phyloP scores from a whole-genome alignment of 2,113 vertebrate genomes.

The Agapornis roseicollis region DNA sequence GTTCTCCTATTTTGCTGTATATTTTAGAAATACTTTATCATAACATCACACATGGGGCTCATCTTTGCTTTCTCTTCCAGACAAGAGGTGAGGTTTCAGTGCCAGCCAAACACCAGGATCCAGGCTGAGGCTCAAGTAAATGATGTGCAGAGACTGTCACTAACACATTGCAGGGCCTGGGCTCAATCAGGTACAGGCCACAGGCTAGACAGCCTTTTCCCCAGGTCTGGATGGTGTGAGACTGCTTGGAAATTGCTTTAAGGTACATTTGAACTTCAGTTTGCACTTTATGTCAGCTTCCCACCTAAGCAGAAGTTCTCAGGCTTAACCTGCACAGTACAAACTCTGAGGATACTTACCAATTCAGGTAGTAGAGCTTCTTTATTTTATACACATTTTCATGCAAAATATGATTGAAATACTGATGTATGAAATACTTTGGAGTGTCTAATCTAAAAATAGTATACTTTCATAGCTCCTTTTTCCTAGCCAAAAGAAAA shows the following conservation, averaged over 20 bases:
- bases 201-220: too few species aligned
- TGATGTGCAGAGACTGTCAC: neutral
- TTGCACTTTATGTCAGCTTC: neutral
- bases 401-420: neutral
- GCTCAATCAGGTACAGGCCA: neutral
- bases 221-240: too few species aligned
- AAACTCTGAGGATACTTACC: neutral
- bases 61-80: neutral
- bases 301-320: accelerated
- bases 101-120: neutral
- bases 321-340: neutral
- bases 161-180: accelerated
- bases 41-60: neutral
- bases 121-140: accelerated
- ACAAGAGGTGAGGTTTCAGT: neutral
- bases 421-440: neutral
- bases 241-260: neutral
- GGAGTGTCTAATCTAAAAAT: neutral
- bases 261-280: neutral
- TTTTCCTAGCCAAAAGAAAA: too few species aligned
- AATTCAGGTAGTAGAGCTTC: neutral
- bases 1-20: neutral
- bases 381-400: neutral
- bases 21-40: neutral
- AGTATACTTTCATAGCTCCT: neutral